Conservation (phyloP, 2,888 invertebrate genomes). For the Leucozona laternaria region DNA sequence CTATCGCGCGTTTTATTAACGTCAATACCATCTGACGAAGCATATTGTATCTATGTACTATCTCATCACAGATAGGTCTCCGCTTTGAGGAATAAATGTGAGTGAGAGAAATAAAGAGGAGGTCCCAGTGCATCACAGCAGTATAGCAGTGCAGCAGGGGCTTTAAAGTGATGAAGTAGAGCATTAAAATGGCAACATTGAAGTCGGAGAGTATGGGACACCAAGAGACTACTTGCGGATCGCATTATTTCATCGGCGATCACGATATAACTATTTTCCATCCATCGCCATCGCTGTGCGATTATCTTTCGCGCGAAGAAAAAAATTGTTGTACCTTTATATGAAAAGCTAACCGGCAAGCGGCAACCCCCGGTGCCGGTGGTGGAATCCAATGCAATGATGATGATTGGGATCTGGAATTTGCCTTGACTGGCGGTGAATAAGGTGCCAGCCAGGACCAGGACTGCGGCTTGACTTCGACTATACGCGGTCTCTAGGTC, state of each 20-base stretch:
- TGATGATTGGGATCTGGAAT: conserved; percentile 64
- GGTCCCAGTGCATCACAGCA: conserved; percentile 9
- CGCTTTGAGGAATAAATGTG: background rate
- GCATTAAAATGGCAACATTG: conserved; percentile 54
- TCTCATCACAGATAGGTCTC: conserved; percentile 43
- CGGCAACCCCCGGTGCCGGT: conserved; percentile 39
- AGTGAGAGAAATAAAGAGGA: background rate
- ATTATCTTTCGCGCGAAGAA: conserved; percentile 63
- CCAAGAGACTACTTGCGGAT: conserved; percentile 39
- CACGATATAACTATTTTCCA: conserved; percentile 69
- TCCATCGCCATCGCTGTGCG: conserved; percentile 45
- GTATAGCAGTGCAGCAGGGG: background rate
- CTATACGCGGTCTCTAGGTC: conserved; percentile 62
- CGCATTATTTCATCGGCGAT: conserved; percentile 70
- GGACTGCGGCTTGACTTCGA: conserved; percentile 7
- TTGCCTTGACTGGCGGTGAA: conserved; percentile 34
- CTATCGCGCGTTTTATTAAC: conserved; percentile 70
- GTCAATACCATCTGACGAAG: conserved; percentile 67
- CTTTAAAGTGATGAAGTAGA: conserved; percentile 47
- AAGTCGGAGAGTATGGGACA: conserved; percentile 21
- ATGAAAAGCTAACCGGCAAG: conserved; percentile 1
- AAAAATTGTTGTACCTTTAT: conserved; percentile 32
- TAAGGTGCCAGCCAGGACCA: conserved; percentile 64
- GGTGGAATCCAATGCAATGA: background rate
- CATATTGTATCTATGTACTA: conserved; percentile 35